phyloP scores from a whole-genome alignment of 2,888 invertebrate species.

The Nomada fabriciana region DNA sequence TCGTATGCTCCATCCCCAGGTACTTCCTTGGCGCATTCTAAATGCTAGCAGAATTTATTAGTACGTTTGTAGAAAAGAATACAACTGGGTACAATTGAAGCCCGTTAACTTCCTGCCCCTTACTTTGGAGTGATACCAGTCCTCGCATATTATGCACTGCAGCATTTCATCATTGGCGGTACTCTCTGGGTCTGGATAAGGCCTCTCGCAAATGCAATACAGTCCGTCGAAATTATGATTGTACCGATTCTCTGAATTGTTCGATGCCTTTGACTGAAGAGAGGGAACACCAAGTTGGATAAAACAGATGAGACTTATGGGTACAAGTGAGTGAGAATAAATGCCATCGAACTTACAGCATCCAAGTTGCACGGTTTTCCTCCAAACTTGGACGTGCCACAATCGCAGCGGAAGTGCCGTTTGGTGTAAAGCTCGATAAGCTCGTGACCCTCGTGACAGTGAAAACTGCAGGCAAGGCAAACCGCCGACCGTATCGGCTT shows the following conservation, averaged over 20 bases:
- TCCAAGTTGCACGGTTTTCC: slow-evolving; percentile 89
- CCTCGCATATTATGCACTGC: slow-evolving; percentile 98
- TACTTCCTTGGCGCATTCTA: slow-evolving; percentile 87
- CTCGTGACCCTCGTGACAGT: slow-evolving; percentile 98
- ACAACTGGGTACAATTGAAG: no score
- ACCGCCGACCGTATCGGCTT: slow-evolving; percentile 91
- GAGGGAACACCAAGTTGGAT: no score
- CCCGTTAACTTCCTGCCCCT: no score
- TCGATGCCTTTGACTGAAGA: slow-evolving; percentile 85
- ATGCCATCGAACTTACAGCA: slow-evolving; percentile 81
- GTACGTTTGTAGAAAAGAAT: no score
- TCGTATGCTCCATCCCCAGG: slow-evolving; percentile 86
- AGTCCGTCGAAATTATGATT: slow-evolving; percentile 97
- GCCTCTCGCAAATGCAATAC: slow-evolving; percentile 96
- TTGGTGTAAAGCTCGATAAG: slow-evolving; percentile 98
- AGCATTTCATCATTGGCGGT: slow-evolving; percentile 95
- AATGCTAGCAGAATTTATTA: slow-evolving; percentile 85
- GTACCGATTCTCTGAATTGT: slow-evolving; percentile 91
- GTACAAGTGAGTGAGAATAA: slow-evolving; percentile 48
- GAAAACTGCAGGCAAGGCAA: slow-evolving; percentile 96
- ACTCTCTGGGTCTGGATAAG: slow-evolving; percentile 97
- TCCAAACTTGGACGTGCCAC: slow-evolving; percentile 93
- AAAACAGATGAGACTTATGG: no score
- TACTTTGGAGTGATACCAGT: slow-evolving; percentile 96
- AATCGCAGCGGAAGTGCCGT: slow-evolving; percentile 97